Conservation (phyloP, 2,113 vertebrate species). For the Dolichotis patagonum region DNA sequence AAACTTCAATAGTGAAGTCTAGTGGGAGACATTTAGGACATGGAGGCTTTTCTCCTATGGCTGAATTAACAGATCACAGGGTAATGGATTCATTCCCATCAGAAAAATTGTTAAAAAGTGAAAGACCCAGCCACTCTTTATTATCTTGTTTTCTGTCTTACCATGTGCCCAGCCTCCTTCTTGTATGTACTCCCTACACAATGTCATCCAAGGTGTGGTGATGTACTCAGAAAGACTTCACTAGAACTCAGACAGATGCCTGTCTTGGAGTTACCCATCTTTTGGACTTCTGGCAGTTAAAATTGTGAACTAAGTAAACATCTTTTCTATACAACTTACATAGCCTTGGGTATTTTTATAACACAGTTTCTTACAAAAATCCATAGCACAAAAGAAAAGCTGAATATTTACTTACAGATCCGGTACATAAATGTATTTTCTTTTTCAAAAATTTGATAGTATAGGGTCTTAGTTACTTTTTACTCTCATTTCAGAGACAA, state of each 20-base stretch:
- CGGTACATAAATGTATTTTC: neutral
- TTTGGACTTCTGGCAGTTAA: too few species aligned
- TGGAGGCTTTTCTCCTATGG: neutral
- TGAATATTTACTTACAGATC: neutral
- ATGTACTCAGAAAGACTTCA: neutral
- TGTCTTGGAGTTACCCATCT: too few species aligned
- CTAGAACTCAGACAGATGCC: too few species aligned
- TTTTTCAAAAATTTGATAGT: neutral
- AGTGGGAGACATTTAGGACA: neutral
- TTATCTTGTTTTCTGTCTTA: neutral
- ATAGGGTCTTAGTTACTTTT: too few species aligned
- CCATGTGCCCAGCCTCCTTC: neutral
- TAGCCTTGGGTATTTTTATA: neutral
- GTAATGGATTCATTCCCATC: neutral
- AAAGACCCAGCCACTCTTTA: too few species aligned
- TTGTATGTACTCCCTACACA: fast-evolving
- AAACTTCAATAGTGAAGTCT: fast-evolving
- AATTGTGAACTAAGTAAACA: neutral
- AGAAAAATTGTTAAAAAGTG: neutral
- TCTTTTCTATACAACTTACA: neutral
- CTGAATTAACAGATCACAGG: neutral
- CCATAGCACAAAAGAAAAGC: neutral
- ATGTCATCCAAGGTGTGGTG: neutral
- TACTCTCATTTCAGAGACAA: too few species aligned
- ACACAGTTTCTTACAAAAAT: neutral